Percentiles rank a stretch among this genome's conserved stretches.
These are phyloP conservation scores for Mohoua ochrocephala DNA, from an alignment of 2,113 vertebrate species.

Conservation along the genomic window DNA sequence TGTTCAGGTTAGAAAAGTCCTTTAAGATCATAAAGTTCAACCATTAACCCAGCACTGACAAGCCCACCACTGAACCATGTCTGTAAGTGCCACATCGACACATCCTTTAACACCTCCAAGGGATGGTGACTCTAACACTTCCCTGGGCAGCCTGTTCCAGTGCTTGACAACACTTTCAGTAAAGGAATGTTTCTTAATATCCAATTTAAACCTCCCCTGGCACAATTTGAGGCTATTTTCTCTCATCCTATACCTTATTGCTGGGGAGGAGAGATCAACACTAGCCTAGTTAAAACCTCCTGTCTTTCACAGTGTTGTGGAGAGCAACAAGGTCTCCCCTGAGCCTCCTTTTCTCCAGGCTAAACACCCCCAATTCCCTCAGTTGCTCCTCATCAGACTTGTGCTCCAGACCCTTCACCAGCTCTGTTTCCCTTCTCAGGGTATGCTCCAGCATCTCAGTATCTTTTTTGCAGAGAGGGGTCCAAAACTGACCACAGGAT, in stretches of 20 bases:
- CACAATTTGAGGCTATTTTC: background rate
- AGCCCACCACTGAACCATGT: background rate
- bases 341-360: background rate
- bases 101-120: background rate
- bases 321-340: rapidly evolving
- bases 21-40: background rate
- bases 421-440: background rate
- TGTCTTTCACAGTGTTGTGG: background rate
- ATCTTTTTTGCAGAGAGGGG: background rate
- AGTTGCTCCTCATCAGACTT: background rate
- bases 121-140: background rate
- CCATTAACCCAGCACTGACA: background rate
- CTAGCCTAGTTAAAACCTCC: rapidly evolving
- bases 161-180: rapidly evolving
- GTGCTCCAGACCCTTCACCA: background rate
- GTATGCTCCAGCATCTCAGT: rapidly evolving
- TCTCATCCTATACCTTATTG: background rate
- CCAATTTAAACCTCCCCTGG: background rate
- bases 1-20: background rate
- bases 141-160: background rate
- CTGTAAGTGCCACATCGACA: rapidly evolving
- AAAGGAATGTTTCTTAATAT: background rate
- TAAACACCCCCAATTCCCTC: background rate
- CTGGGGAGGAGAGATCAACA: background rate
- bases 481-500: rapidly evolving